Percentiles rank a stretch among this genome's conserved stretches.
Evolutionary conservation across 2,797 vertebrate species (phyloP).

Genomic region (Hemibagrus guttatus): DNA sequence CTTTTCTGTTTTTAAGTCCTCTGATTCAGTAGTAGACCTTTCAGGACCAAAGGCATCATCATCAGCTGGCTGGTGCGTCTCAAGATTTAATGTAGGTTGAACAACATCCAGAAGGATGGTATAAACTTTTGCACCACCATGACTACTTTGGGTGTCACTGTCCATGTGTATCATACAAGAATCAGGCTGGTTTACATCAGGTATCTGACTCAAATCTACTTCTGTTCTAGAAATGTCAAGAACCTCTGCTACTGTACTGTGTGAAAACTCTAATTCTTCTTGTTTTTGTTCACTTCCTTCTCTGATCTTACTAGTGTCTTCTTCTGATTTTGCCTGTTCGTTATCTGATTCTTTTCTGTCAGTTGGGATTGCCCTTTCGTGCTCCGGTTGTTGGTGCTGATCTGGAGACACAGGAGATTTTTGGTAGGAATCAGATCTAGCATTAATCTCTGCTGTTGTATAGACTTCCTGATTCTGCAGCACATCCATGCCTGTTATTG

Average conservation of each 20-base stretch:
- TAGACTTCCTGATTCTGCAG: not conserved
- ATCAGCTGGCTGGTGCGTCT: not conserved
- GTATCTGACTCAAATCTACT: not conserved
- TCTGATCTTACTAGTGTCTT: not conserved
- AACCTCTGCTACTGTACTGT: not conserved
- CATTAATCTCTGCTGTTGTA: not conserved
- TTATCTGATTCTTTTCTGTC: not conserved
- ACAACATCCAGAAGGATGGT: slow-evolving; percentile 50
- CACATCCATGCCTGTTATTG: too few species aligned
- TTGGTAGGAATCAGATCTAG: not conserved
- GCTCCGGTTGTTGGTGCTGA: not conserved
- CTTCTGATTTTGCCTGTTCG: not conserved
- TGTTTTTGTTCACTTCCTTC: not conserved
- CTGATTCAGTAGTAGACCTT: too few species aligned
- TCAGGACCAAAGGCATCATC: not conserved
- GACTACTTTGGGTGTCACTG: not conserved
- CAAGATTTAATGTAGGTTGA: not conserved
- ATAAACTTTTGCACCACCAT: slow-evolving; percentile 22
- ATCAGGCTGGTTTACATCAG: not conserved
- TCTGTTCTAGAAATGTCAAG: not conserved
- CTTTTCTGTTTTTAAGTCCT: too few species aligned
- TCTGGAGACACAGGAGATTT: not conserved
- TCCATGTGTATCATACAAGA: not conserved
- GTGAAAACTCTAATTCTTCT: not conserved
- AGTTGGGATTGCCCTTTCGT: not conserved